phyloP scores from a whole-genome alignment of 2,113 vertebrate genomes.

The Drymodes brunneopygia region DNA sequence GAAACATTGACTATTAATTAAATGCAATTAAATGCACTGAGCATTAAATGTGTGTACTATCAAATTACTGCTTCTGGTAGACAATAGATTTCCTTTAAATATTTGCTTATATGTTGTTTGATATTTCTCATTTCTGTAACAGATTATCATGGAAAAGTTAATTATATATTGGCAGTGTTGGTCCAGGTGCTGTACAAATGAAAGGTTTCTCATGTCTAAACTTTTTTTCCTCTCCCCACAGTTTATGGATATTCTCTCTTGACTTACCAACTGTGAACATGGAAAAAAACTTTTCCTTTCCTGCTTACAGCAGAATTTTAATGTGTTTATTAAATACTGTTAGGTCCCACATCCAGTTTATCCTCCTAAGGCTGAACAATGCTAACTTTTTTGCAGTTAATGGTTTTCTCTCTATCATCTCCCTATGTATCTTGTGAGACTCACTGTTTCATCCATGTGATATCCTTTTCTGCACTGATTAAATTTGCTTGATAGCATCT shows the following conservation, averaged over 20 bases:
- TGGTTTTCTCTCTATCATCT: slow-evolving; percentile 33
- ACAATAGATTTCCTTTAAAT: background rate
- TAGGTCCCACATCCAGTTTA: background rate
- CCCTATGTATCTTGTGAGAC: background rate
- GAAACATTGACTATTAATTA: background rate
- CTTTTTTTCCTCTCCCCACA: background rate
- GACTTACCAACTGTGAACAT: background rate
- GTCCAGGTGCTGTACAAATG: background rate
- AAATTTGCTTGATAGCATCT: slow-evolving; percentile 42
- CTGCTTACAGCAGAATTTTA: background rate
- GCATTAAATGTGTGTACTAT: background rate
- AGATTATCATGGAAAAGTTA: background rate
- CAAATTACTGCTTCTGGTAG: background rate
- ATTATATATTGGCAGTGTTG: background rate
- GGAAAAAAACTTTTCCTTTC: background rate
- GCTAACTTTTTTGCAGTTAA: background rate
- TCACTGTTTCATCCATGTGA: slow-evolving; percentile 35
- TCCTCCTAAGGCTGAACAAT: background rate
- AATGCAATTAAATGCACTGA: background rate
- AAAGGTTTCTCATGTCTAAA: background rate
- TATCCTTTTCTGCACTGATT: slow-evolving; percentile 3
- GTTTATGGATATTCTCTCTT: background rate
- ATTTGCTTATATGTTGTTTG: background rate
- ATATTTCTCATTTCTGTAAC: background rate
- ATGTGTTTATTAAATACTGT: background rate